A percentile compares a stretch with the other conserved stretches of the same genome.
Conservation (phyloP, 2,888 invertebrate genomes). For the Hemistola chrysoprasaria region DNA sequence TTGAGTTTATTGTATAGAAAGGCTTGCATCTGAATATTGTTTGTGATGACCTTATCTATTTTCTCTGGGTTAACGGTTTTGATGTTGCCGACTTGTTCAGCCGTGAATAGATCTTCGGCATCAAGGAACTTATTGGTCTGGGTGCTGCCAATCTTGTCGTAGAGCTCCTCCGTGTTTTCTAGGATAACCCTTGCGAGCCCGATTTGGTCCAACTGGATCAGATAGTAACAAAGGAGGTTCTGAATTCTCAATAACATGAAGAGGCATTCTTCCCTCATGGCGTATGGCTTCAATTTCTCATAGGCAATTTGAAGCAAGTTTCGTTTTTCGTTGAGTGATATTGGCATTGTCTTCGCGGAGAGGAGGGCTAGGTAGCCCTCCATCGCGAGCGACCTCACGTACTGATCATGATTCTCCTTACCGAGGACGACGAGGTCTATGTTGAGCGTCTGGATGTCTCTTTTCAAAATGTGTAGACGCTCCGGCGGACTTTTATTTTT, state of each 20-base stretch:
- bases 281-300: constrained; percentile 60
- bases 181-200: constrained; percentile 71
- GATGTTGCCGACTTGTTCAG: constrained; percentile 49
- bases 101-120: constrained; percentile 80
- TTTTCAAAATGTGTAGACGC: constrained; percentile 53
- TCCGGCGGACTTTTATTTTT: constrained; percentile 59
- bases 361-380: constrained; percentile 67
- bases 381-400: constrained; percentile 64
- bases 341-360: constrained; percentile 61
- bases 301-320: constrained; percentile 56
- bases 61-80: constrained; percentile 69
- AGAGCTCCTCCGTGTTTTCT: constrained; percentile 72
- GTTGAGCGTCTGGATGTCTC: constrained; percentile 55
- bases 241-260: constrained; percentile 81
- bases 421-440: constrained; percentile 59
- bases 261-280: constrained; percentile 60
- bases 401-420: constrained; percentile 61
- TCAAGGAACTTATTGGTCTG: constrained; percentile 60
- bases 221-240: constrained; percentile 81
- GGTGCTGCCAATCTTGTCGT: constrained; percentile 59
- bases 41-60: constrained; percentile 81
- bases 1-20: constrained; percentile 82
- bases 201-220: constrained; percentile 76
- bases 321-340: constrained; percentile 57
- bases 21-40: constrained; percentile 84